Evolutionary conservation across 2,888 invertebrate species (phyloP).

Genomic region (Adineta ricciae): DNA sequence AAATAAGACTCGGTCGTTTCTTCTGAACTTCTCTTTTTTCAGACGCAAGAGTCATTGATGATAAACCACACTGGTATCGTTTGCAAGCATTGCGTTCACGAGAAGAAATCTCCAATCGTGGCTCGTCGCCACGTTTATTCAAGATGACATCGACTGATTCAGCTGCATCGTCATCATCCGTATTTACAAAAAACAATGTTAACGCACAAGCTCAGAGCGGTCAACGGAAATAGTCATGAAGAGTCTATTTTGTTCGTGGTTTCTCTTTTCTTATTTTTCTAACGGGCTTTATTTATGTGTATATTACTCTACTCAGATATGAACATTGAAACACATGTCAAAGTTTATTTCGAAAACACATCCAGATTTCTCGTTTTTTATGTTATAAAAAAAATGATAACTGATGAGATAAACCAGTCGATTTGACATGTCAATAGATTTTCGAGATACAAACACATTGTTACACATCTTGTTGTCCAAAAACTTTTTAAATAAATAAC

Average conservation of each 20-base stretch:
- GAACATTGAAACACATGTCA: background rate
- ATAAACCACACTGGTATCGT: slow-evolving; percentile 54
- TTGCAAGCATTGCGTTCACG: background rate
- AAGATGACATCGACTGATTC: too few relatives aligned
- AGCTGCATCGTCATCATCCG: too few relatives aligned
- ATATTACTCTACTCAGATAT: background rate
- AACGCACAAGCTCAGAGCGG: background rate
- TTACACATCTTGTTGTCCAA: background rate
- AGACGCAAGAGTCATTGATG: slow-evolving; percentile 53
- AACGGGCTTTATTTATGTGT: background rate
- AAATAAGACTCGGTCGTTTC: too few relatives aligned
- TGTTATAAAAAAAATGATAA: background rate
- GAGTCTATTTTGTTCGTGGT: background rate
- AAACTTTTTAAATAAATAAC: background rate
- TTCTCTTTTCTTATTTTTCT: background rate
- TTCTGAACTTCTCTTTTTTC: slow-evolving; percentile 36
- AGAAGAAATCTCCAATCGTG: background rate
- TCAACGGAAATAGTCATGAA: too few relatives aligned
- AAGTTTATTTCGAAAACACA: background rate
- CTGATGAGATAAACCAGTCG: background rate
- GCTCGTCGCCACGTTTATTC: too few relatives aligned
- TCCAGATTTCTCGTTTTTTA: background rate
- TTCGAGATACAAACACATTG: too few relatives aligned
- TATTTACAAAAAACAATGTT: background rate
- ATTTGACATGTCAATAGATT: background rate